phyloP scores from a whole-genome alignment of 2,888 invertebrate genomes.

The Unio pictorum region DNA sequence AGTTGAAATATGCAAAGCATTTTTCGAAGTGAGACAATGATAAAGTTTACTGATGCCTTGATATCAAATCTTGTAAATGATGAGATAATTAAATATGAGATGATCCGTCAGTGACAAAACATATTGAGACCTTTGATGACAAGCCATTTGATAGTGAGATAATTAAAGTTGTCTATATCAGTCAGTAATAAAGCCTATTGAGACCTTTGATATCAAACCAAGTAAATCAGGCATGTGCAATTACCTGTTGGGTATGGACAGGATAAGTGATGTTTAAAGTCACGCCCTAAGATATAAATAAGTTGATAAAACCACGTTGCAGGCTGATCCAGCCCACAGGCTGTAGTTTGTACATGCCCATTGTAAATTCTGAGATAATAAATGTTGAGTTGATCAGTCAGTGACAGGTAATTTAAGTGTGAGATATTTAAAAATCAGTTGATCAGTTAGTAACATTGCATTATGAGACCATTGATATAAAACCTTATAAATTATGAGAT shows the following conservation, averaged over 20 bases:
- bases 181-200: not conserved
- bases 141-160: constrained; percentile 43
- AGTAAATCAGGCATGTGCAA: constrained; percentile 21
- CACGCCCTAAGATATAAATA: not conserved
- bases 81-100: constrained; percentile 17
- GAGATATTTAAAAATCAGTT: too few species aligned
- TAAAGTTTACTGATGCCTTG: too few species aligned
- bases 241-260: too few species aligned
- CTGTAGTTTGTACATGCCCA: too few species aligned
- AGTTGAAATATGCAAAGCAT: not conserved
- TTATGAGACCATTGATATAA: too few species aligned
- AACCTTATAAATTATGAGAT: constrained; percentile 6
- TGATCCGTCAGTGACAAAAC: constrained; percentile 21
- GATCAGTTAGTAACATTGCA: too few species aligned
- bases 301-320: too few species aligned
- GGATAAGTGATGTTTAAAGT: not conserved
- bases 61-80: too few species aligned
- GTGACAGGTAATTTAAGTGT: too few species aligned
- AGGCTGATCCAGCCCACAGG: not conserved
- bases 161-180: not conserved
- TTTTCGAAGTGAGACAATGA: too few species aligned
- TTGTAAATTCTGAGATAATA: constrained; percentile 4
- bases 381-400: constrained; percentile 21
- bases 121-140: constrained; percentile 36
- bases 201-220: too few species aligned